Percentiles rank a stretch among this genome's conserved stretches.
Evolutionary conservation across 2,113 vertebrate species (phyloP).

Genomic region (Thalassarche chlororhynchos): DNA sequence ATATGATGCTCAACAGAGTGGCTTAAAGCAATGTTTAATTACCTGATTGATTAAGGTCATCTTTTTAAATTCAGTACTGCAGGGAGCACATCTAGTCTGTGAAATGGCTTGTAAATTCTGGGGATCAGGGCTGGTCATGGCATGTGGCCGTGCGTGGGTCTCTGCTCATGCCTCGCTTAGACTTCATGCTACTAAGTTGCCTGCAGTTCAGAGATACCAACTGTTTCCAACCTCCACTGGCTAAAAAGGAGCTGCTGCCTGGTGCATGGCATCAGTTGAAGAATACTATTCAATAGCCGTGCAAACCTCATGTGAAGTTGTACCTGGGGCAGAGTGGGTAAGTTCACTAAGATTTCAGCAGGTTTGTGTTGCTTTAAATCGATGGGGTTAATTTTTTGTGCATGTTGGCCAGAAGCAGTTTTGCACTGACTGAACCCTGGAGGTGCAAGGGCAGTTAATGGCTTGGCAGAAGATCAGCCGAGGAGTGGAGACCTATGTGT

Average conservation of each 20-base stretch:
- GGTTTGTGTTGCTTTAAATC: not conserved
- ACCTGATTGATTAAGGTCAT: not conserved
- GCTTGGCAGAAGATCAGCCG: not conserved
- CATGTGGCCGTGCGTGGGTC: rapidly evolving
- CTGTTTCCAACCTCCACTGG: not conserved
- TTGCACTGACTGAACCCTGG: not conserved
- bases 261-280: not conserved
- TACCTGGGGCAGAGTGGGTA: not conserved
- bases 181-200: rapidly evolving
- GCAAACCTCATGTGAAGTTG: not conserved
- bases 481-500: rapidly evolving
- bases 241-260: not conserved
- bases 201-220: not conserved
- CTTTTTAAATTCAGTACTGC: not conserved
- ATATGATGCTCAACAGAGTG: not conserved
- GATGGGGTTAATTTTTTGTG: not conserved
- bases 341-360: not conserved
- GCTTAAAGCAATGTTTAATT: not conserved
- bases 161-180: not conserved
- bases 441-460: not conserved
- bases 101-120: not conserved
- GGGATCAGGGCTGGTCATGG: not conserved
- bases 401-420: not conserved
- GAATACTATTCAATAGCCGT: rapidly evolving
- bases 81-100: not conserved